Base-by-base conservation (phyloP, 2,113 vertebrate species). In the Poecile atricapillus region DNA sequence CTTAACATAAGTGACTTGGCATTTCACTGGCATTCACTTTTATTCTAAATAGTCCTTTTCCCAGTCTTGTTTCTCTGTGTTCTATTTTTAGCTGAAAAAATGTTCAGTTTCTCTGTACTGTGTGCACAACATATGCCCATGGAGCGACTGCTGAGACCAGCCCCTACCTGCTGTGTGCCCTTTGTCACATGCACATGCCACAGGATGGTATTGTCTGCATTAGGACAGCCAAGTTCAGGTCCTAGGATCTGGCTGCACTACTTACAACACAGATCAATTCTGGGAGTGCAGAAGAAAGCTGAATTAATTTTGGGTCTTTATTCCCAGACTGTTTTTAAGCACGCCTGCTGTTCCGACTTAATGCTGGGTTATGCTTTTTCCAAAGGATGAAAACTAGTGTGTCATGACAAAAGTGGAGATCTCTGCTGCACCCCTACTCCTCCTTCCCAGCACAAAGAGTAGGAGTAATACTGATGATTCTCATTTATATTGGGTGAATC, bases 401-500 rank as follows among this genome's bases (percentile, higher is more conserved):
- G 50, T 83, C 49, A 73, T 8, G 18, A 56, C 31, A 83, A 85
- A 80, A 50, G 65, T n/a, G 50, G 63, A 81, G 11, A 41, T 64
- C 22, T 43, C 17, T 14, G 37, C 53, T 85, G 21, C 56, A 62
- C 3, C 21, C 23, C 21, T 30, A 58, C 14, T 13, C 6, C 13
- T n/a, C 4, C 31, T 84, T 65, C n/a, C 37, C 50, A 85, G 62
- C 23, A 70, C 30, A 80, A 58, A 60, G 82, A 80, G 91, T 95
- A 44, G 91, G 91, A 90, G 91, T 88, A 87, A 65, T 80, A 63
- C 79, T 80, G 73, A 90, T 77, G 56, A 92, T 86, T 83, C 76
- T 67, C 55, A n/a, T n/a, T n/a, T n/a, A 52, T 78, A 67, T 4
- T 95, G 71, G 85, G 30, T 74, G 90, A 85, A 80, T 80, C 43